A percentile compares a stretch with the other conserved stretches of the same genome.
Evolutionary conservation across 2,113 vertebrate genomes (phyloP).

Genomic region (Tiliqua scincoides): DNA sequence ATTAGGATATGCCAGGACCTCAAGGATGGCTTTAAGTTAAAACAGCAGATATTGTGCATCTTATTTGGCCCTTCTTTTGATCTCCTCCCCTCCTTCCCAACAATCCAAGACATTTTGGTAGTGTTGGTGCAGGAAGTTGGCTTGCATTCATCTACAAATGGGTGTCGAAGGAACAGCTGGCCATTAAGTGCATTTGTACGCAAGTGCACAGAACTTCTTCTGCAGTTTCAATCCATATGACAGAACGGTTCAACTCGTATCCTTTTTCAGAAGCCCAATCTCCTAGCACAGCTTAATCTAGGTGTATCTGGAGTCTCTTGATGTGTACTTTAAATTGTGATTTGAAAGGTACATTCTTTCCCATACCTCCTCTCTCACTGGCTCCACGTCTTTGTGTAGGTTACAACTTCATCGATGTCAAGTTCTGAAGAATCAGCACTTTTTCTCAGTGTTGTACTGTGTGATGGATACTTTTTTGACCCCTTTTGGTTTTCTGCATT

Average conservation of each 20-base stretch:
- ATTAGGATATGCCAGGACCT: too few species aligned
- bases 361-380: conserved; percentile 59
- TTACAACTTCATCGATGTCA: conserved; percentile 17
- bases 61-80: neutral
- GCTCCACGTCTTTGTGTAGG: conserved; percentile 69
- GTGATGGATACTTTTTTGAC: conserved; percentile 69
- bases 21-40: neutral
- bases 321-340: conserved; percentile 68
- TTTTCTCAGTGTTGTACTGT: conserved; percentile 76
- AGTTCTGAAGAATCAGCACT: conserved; percentile 57
- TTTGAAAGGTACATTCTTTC: conserved; percentile 80
- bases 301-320: conserved; percentile 61
- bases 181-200: neutral
- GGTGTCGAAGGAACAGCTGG: neutral
- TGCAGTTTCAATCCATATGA: conserved; percentile 42
- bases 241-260: conserved; percentile 73
- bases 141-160: neutral
- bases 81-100: neutral
- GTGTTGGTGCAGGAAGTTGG: neutral
- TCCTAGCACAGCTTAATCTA: neutral
- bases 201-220: neutral
- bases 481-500: conserved; percentile 76
- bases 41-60: neutral
- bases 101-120: neutral
- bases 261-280: conserved; percentile 25